A percentile compares a stretch with the other conserved stretches of the same genome.
phyloP scores from a whole-genome alignment of 2,113 vertebrate species.

The Amazona vittata region DNA sequence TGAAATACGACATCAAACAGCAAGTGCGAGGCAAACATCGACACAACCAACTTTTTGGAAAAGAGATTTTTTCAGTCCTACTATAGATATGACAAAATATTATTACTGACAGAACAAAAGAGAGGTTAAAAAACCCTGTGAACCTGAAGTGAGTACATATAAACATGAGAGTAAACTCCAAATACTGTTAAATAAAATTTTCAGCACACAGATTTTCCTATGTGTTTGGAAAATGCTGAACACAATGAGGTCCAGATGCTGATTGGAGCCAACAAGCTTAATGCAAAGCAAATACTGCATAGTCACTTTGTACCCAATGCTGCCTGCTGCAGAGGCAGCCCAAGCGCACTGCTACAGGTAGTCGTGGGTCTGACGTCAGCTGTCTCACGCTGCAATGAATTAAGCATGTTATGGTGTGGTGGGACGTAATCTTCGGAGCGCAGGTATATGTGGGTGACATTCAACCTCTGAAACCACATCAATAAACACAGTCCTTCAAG shows the following conservation, averaged over 20 bases:
- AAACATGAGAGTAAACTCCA: background rate
- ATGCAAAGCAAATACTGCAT: background rate
- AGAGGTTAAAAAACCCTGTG: background rate
- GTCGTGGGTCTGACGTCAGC: background rate
- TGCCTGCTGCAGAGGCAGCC: background rate
- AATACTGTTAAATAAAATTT: background rate
- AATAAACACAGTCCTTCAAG: background rate
- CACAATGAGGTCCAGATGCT: background rate
- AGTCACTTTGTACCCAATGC: background rate
- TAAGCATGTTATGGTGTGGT: background rate
- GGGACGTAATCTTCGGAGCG: fast-evolving
- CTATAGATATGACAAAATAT: background rate
- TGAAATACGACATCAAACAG: background rate
- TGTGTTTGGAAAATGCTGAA: background rate
- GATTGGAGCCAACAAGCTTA: background rate
- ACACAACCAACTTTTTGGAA: background rate
- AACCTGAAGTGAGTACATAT: background rate
- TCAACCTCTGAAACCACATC: conserved; percentile 7
- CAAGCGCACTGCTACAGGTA: background rate
- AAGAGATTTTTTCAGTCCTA: background rate
- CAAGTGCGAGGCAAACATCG: background rate
- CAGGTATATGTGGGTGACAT: background rate
- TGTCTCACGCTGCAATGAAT: background rate
- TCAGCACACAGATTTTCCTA: background rate
- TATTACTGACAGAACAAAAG: background rate